Percentiles rank a stretch among this genome's conserved stretches.
These are phyloP conservation scores for Cheilosia grossa DNA, from an alignment of 2,888 invertebrate species.

Conservation along the genomic window DNA sequence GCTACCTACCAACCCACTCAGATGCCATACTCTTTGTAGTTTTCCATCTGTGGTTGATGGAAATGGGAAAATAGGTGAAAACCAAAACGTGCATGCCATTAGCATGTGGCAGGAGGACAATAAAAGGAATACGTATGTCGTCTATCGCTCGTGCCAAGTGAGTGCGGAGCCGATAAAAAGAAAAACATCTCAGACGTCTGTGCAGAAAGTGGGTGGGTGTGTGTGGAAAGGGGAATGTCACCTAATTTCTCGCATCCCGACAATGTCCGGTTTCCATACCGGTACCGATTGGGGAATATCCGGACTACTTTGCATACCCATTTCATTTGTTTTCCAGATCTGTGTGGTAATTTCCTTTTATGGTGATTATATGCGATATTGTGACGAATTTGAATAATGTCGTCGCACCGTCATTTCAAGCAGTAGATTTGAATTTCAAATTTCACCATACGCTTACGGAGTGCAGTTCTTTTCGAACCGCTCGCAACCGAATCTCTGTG, in stretches of 20 bases:
- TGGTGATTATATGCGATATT: conserved; percentile 61
- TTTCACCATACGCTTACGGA: conserved; percentile 36
- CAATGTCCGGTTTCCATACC: conserved; percentile 52
- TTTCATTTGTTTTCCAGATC: conserved; percentile 34
- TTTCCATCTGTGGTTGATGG: conserved; percentile 10
- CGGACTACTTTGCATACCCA: conserved; percentile 34
- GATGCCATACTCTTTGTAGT: background rate
- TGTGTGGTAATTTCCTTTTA: conserved; percentile 52
- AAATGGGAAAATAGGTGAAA: conserved; percentile 52
- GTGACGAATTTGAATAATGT: conserved; percentile 56
- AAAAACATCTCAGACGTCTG: background rate
- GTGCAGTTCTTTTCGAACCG: conserved; percentile 19
- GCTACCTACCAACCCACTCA: conserved; percentile 13
- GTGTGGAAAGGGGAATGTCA: conserved; percentile 13
- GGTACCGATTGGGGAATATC: background rate
- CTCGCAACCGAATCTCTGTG: background rate
- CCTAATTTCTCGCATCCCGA: conserved; percentile 54
- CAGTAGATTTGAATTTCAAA: conserved; percentile 56
- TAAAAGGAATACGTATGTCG: conserved; percentile 19
- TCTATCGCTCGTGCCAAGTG: background rate
- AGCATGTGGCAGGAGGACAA: conserved; percentile 50
- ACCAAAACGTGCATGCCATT: conserved; percentile 52
- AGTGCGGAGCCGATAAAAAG: background rate
- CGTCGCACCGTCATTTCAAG: background rate
- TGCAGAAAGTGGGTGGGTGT: background rate